These are phyloP conservation scores for Zeus faber DNA, from an alignment of 2,113 vertebrate genomes.

Conservation along the genomic window DNA sequence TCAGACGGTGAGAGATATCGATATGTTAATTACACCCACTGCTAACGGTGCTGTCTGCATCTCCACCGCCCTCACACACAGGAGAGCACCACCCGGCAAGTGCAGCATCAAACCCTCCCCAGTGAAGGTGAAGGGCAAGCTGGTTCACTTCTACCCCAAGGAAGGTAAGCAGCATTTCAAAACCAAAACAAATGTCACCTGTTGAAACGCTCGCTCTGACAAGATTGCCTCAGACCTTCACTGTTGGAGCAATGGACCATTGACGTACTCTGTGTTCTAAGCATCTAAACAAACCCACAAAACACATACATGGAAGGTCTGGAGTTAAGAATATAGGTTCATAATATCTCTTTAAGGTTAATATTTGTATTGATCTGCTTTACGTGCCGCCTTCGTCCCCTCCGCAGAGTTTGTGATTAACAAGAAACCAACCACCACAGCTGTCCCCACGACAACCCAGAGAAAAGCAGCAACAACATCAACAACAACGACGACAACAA, in stretches of 20 bases:
- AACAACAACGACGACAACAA: constrained; percentile 6
- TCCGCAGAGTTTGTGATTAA: constrained; percentile 74
- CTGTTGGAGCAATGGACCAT: too few species aligned
- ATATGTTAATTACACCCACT: too few species aligned
- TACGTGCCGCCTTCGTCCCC: neutral
- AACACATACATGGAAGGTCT: too few species aligned
- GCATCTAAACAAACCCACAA: too few species aligned
- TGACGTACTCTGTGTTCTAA: too few species aligned
- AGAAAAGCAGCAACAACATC: constrained; percentile 37
- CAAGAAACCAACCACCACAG: constrained; percentile 69
- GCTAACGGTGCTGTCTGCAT: neutral
- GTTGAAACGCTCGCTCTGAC: too few species aligned
- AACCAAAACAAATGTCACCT: too few species aligned
- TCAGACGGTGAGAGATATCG: too few species aligned
- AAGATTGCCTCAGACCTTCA: too few species aligned
- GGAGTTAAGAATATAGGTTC: too few species aligned
- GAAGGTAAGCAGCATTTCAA: constrained; percentile 76
- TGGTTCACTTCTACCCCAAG: constrained; percentile 76
- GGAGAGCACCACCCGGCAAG: constrained; percentile 77
- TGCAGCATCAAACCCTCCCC: constrained; percentile 68
- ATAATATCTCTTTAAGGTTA: too few species aligned
- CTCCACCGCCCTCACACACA: constrained; percentile 30
- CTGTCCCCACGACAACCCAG: constrained; percentile 53
- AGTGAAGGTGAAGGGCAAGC: constrained; percentile 75
- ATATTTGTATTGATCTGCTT: too few species aligned